These are phyloP conservation scores for Sinhomidia bicolor DNA, from an alignment of 2,888 invertebrate species.

Conservation along the genomic window DNA sequence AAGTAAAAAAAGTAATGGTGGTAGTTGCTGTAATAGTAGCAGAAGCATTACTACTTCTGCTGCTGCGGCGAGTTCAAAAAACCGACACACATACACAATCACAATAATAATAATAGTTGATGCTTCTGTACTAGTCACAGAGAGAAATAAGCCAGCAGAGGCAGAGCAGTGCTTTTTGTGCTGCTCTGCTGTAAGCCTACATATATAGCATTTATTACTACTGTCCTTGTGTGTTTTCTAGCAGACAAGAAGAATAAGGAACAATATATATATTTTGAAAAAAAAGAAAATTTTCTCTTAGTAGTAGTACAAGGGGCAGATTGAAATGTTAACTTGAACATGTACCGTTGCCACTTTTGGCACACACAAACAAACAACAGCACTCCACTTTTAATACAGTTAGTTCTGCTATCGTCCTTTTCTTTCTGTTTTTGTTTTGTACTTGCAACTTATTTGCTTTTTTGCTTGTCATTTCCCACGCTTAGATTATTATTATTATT, in stretches of 20 bases:
- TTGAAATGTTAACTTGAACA: constrained; percentile 36
- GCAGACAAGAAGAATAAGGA: not conserved
- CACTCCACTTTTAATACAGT: not conserved
- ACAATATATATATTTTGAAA: too few relatives aligned
- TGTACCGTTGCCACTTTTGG: constrained; percentile 22
- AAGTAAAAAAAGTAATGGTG: not conserved
- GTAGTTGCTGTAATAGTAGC: too few relatives aligned
- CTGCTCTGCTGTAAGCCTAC: not conserved
- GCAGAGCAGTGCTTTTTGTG: not conserved
- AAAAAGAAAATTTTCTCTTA: constrained; percentile 11
- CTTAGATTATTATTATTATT: constrained; percentile 6
- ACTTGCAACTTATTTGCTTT: constrained; percentile 13
- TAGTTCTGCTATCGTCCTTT: not conserved
- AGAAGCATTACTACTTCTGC: too few relatives aligned
- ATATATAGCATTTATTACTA: too few relatives aligned
- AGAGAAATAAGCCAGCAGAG: too few relatives aligned
- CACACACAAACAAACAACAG: constrained; percentile 1
- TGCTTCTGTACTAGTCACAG: too few relatives aligned
- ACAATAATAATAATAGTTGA: not conserved
- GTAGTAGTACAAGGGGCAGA: constrained; percentile 9
- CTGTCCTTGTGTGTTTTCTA: too few relatives aligned
- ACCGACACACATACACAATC: not conserved
- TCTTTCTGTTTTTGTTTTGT: not conserved
- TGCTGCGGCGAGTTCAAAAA: not conserved
- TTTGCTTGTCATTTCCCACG: constrained; percentile 32